Conservation (phyloP, 1,140 invertebrate genomes). For the Fopius arisanus region DNA sequence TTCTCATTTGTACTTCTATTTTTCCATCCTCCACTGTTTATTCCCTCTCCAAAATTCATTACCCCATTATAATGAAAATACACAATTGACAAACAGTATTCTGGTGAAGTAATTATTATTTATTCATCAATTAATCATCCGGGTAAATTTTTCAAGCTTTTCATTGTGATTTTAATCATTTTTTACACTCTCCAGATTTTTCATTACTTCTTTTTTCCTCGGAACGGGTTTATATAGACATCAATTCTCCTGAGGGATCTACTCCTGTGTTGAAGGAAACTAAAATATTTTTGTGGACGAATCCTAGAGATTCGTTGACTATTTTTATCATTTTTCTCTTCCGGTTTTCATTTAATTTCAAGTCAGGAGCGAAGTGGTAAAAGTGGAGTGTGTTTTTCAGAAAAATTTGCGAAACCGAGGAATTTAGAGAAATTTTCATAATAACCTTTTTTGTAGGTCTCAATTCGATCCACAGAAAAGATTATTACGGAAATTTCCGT, state of each 20-base stretch:
- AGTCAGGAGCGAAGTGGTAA: too few species aligned
- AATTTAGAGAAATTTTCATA: too few species aligned
- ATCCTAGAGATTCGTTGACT: background rate
- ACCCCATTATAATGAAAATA: background rate
- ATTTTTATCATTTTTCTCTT: background rate
- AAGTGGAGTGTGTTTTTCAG: too few species aligned
- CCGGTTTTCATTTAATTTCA: too few species aligned
- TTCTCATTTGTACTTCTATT: background rate
- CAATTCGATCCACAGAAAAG: too few species aligned
- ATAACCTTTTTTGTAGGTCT: too few species aligned
- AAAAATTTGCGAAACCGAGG: too few species aligned
- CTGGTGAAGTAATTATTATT: background rate
- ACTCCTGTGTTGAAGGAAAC: background rate
- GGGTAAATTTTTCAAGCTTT: background rate
- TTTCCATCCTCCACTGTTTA: background rate
- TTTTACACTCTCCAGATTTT: background rate
- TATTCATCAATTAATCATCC: background rate
- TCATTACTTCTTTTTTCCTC: background rate
- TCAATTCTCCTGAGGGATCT: background rate
- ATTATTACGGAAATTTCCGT: too few species aligned
- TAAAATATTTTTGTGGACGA: background rate
- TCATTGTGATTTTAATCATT: background rate
- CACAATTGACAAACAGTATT: constrained; percentile 10
- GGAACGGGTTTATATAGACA: constrained; percentile 1
- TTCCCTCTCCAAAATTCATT: background rate